A percentile compares a stretch with the other conserved stretches of the same genome.
Conservation (phyloP, 2,113 vertebrate species). For the Syrrhaptes paradoxus region DNA sequence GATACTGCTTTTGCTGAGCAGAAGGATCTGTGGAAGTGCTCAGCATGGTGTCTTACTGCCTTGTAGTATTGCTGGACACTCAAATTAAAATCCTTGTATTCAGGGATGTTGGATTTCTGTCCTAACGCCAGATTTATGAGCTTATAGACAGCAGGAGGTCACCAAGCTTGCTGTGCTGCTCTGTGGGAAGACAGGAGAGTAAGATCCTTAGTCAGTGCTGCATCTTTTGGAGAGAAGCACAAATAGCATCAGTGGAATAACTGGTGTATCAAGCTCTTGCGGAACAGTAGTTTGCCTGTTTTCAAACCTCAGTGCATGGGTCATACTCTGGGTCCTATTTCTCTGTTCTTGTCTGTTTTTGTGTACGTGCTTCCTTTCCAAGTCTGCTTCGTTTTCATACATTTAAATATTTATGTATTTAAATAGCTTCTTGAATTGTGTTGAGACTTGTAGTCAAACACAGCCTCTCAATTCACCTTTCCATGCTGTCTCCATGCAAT, state of each 20-base stretch:
- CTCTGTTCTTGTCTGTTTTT: background rate
- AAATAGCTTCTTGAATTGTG: conserved; percentile 29
- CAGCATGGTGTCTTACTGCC: background rate
- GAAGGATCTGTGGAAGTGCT: background rate
- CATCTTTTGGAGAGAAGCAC: background rate
- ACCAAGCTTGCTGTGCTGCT: background rate
- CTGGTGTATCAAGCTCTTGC: background rate
- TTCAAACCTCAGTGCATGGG: background rate
- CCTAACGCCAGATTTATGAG: background rate
- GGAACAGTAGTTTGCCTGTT: background rate
- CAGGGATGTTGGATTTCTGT: background rate
- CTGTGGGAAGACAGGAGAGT: background rate
- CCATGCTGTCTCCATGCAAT: background rate
- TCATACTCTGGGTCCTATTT: background rate
- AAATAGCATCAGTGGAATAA: background rate
- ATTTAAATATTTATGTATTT: conserved; percentile 58
- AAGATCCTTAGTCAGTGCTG: background rate
- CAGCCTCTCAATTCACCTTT: conserved; percentile 39
- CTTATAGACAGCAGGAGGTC: background rate
- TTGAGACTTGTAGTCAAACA: conserved; percentile 26
- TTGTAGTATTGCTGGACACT: background rate
- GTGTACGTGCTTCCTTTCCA: background rate
- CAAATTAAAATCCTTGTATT: background rate
- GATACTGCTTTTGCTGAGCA: background rate
- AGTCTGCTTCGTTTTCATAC: background rate